These are phyloP conservation scores for Stegostoma tigrinum DNA, from an alignment of 2,113 vertebrate species.

Conservation along the genomic window DNA sequence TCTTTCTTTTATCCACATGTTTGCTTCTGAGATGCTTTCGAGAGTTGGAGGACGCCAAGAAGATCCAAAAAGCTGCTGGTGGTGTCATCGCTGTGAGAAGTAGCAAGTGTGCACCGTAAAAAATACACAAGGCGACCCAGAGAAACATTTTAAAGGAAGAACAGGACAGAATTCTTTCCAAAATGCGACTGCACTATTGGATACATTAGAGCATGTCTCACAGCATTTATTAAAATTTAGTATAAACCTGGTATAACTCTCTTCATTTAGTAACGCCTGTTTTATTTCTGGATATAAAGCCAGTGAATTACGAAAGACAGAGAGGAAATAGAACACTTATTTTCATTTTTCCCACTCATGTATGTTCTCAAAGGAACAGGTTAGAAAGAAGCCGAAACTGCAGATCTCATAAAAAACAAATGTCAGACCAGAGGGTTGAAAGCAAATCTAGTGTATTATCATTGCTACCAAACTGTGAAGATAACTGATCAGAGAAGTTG, in stretches of 20 bases:
- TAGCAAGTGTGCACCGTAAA: neutral
- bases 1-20: neutral
- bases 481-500: neutral
- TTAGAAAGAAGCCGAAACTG: neutral
- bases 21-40: neutral
- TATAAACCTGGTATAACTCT: neutral
- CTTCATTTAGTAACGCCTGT: neutral
- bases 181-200: neutral
- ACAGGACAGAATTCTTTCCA: neutral
- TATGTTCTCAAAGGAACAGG: neutral
- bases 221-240: neutral
- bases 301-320: neutral
- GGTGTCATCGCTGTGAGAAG: neutral
- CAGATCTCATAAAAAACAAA: neutral
- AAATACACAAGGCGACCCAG: neutral
- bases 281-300: neutral
- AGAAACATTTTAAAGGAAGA: neutral
- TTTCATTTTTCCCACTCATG: neutral
- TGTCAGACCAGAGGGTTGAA: neutral
- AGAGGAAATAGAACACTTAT: neutral
- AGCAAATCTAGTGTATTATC: neutral
- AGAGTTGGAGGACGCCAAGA: neutral
- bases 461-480: neutral
- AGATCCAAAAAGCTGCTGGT: neutral
- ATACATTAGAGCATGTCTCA: neutral